Base-by-base conservation (phyloP, 2,113 vertebrate species). In the Pelusios castaneus region DNA sequence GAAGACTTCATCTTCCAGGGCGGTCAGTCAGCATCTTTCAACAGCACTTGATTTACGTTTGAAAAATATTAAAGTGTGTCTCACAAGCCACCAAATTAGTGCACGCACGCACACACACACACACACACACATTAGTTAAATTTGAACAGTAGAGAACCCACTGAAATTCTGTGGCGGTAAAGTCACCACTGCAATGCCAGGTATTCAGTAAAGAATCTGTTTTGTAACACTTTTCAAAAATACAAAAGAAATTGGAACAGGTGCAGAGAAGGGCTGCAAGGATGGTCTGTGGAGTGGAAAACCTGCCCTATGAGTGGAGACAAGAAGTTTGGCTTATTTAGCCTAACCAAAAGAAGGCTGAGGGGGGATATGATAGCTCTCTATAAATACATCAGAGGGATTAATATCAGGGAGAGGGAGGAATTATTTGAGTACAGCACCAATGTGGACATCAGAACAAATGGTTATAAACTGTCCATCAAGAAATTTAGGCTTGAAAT, bases 211-310 rank as follows among this genome's bases (percentile, higher is more conserved):
- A n/a, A 54, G 22, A 56, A 10, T 1, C 0, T 5, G 2, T 34
- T 49, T 87, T 49, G 52, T 22, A 38, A 24, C 10, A 19, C 54
- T 82, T 86, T 3, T 24, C 60, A 52, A 38, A 92, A 80, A 88
- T 11, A 56, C 24, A 11, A 94, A 87, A 81, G 55, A 90, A 95
- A 94, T n/a, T n/a, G n/a, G n/a, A n/a, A n/a, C n/a, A n/a, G n/a
- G n/a, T n/a, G n/a, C n/a, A n/a, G n/a, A n/a, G n/a, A n/a, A n/a
- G n/a, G n/a, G n/a, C n/a, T n/a, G n/a, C n/a, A n/a, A n/a, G n/a
- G n/a, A n/a, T n/a, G n/a, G n/a, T n/a, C n/a, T n/a, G n/a, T n/a
- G n/a, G n/a, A n/a, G n/a, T n/a, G n/a, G n/a, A n/a, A n/a, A n/a
- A n/a, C n/a, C n/a, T n/a, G n/a, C n/a, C n/a, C n/a, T n/a, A n/a